These are phyloP conservation scores for Danio kyathit DNA, from an alignment of 2,797 vertebrate genomes.

Conservation along the genomic window DNA sequence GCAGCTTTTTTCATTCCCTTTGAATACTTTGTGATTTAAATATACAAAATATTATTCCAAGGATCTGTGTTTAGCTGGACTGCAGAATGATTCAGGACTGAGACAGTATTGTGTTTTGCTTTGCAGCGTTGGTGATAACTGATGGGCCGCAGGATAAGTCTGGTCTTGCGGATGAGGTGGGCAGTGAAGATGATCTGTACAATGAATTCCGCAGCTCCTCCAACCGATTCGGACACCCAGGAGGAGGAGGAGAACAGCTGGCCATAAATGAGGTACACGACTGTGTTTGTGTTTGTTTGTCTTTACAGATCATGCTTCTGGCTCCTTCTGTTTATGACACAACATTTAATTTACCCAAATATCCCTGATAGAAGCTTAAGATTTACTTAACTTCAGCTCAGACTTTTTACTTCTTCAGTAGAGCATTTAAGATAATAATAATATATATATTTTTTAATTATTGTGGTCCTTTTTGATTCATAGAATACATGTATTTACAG, in stretches of 20 bases:
- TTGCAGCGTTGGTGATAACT: conserved; percentile 78
- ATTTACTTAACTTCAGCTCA: too few relatives aligned
- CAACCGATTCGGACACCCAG: conserved; percentile 82
- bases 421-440: too few relatives aligned
- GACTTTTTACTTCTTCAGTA: too few relatives aligned
- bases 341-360: not conserved
- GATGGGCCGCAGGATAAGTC: conserved; percentile 79
- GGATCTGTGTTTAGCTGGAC: not conserved
- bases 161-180: conserved; percentile 76
- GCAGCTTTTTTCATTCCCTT: not conserved
- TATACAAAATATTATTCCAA: not conserved
- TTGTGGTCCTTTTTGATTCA: too few relatives aligned
- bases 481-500: too few relatives aligned
- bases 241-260: conserved; percentile 73
- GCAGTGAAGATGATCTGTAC: conserved; percentile 86
- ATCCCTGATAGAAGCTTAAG: not conserved
- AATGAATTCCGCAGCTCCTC: conserved; percentile 80
- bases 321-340: not conserved
- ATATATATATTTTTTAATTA: too few relatives aligned
- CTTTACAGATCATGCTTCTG: not conserved
- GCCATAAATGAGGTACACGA: conserved; percentile 58
- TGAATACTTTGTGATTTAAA: not conserved
- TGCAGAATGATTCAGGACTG: not conserved
- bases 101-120: conserved; percentile 10
- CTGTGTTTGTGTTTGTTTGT: not conserved